Conservation (phyloP, 2,888 invertebrate species). For the Lomographa bimaculata region DNA sequence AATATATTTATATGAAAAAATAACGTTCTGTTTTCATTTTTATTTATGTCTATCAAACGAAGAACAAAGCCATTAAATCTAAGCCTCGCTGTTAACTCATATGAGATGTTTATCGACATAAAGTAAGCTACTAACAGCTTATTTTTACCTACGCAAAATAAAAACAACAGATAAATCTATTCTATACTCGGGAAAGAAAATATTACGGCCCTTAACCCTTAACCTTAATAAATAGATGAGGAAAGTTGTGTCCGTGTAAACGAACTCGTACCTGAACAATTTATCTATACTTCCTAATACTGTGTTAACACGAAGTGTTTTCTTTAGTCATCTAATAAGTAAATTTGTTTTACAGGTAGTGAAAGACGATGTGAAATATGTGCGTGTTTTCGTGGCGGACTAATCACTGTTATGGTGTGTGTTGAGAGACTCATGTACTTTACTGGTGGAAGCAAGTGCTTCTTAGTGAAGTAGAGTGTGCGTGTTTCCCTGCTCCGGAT, state of each 20-base stretch:
- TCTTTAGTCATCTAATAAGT: conserved; percentile 5
- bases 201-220: conserved; percentile 31
- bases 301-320: conserved; percentile 13
- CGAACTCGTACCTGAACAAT: conserved; percentile 11
- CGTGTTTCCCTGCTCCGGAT: conserved; percentile 45
- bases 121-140: conserved; percentile 27
- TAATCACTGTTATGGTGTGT: conserved; percentile 42
- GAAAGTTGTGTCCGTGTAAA: conserved; percentile 20
- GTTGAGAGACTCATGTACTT: conserved; percentile 21
- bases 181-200: conserved; percentile 27
- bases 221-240: conserved; percentile 30
- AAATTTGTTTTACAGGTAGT: conserved; percentile 48
- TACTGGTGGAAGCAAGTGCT: conserved; percentile 21
- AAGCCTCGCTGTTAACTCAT: too few species aligned
- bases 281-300: conserved; percentile 17
- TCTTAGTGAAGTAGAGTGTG: conserved; percentile 29
- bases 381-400: conserved; percentile 59
- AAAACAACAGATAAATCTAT: conserved; percentile 31
- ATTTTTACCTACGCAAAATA: conserved; percentile 31
- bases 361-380: conserved; percentile 50
- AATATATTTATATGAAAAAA: too few species aligned
- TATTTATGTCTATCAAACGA: too few species aligned
- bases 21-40: too few species aligned
- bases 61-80: too few species aligned
- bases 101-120: conserved; percentile 23